Percentiles rank a stretch among this genome's conserved stretches.
phyloP scores from a whole-genome alignment of 2,888 invertebrate genomes.

The Plebejus melissa region DNA sequence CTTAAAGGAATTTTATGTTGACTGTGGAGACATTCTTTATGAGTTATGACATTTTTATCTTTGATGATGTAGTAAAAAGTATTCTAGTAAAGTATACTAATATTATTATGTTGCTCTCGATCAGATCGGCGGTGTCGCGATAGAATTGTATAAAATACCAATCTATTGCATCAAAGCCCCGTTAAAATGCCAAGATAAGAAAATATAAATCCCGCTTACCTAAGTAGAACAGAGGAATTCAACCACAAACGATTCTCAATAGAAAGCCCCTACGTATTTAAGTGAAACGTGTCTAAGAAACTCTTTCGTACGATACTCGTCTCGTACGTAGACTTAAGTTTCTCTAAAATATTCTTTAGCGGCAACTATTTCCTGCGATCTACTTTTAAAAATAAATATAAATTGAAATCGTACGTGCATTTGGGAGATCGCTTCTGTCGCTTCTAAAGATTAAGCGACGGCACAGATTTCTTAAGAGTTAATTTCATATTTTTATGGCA shows the following conservation, averaged over 20 bases:
- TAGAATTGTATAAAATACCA: conserved; percentile 28
- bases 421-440: conserved; percentile 24
- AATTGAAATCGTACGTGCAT: conserved; percentile 36
- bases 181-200: conserved; percentile 31
- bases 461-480: conserved; percentile 26
- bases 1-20: not conserved
- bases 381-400: conserved; percentile 38
- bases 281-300: conserved; percentile 40
- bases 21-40: conserved; percentile 12
- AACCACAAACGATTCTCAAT: conserved; percentile 35
- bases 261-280: conserved; percentile 36
- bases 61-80: not conserved
- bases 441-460: conserved; percentile 29
- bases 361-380: conserved; percentile 39
- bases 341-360: conserved; percentile 40
- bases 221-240: conserved; percentile 33
- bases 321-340: conserved; percentile 39
- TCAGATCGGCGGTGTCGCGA: not conserved
- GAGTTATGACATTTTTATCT: not conserved
- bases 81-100: not conserved
- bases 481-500: conserved; percentile 17
- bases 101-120: not conserved
- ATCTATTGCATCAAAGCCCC: conserved; percentile 27
- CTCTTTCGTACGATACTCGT: conserved; percentile 34
- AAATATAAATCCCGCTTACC: conserved; percentile 33